Evolutionary conservation across 2,888 invertebrate genomes (phyloP), one percentile per base, ranked within the genome.

Genomic region (Blastobasis adustella): DNA sequence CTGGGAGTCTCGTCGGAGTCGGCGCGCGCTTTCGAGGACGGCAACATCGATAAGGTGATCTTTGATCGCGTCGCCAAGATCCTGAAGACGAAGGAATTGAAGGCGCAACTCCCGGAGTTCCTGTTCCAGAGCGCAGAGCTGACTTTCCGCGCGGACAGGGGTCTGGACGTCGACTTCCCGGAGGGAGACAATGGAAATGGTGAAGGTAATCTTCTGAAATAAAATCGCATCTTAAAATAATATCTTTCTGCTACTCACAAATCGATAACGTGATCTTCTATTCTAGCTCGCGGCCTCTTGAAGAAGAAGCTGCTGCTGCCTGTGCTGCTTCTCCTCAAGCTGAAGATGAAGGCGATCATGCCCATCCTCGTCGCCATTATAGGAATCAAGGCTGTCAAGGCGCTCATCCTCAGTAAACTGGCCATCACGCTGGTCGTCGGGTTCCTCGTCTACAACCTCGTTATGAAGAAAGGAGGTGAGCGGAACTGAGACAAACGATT

Each of bases 281-380:
- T 84, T 79, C 8, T 78, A 94, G 95, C 93, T 66, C 93, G 95
- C 58, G 94, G 94, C 66, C 88, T 93, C 76, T 89, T 95, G 68
- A 95, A 96, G 90, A 95, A 96, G 89, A 96, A 96, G 77, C 90
- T 96, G 47, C 88, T 96, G 58, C 85, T 96, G 69, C 96, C 96
- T 10, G 90, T 95, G 57, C 83, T 96, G 62, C 85, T 96, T 61
- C 90, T 96, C 49, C 82, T 96, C 66, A 96, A 96, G 81, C 79
- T 96, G 69, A 96, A 96, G 82, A 89, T 95, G 90, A 95, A 96
- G 80, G 93, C 94, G 37, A 78, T 96, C 57, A 93, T 94, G 92
- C 96, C 96, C 42, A 93, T 96, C 67, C 90, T 96, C 63, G 91
- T 96, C 39, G 91, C 93, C 46, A 82, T 95, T 66, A 92, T 95